phyloP scores from a whole-genome alignment of 2,113 vertebrate genomes.

The Channa argus region DNA sequence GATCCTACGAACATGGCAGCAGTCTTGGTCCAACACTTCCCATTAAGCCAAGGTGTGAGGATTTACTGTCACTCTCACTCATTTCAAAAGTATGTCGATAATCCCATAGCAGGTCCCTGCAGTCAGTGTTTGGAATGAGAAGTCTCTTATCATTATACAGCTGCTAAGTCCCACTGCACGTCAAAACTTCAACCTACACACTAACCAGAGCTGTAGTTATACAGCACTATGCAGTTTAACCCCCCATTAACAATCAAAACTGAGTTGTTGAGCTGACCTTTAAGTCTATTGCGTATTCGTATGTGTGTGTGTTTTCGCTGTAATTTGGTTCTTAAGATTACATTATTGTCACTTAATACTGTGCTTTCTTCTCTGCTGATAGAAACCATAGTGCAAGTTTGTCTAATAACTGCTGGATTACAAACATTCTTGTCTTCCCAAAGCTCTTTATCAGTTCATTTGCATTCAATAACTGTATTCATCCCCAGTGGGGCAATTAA shows the following conservation, averaged over 20 bases:
- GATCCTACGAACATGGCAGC: conserved; percentile 46
- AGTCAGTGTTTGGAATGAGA: conserved; percentile 33
- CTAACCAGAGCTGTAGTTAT: conserved; percentile 7
- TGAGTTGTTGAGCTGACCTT: conserved; percentile 11
- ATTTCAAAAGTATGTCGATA: conserved; percentile 64
- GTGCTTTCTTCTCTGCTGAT: conserved; percentile 32
- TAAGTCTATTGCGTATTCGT: background rate
- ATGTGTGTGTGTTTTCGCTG: background rate
- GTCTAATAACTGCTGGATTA: conserved; percentile 3
- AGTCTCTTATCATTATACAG: conserved; percentile 43
- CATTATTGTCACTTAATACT: conserved; percentile 21
- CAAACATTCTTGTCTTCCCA: conserved; percentile 24
- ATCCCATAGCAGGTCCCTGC: conserved; percentile 49
- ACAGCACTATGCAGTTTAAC: conserved; percentile 15
- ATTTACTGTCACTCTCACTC: conserved; percentile 69
- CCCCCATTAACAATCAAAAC: conserved; percentile 18
- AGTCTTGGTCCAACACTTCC: conserved; percentile 55
- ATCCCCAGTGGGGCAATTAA: conserved; percentile 20
- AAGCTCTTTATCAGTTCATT: conserved; percentile 32
- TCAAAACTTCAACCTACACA: background rate
- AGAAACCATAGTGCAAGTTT: conserved; percentile 13
- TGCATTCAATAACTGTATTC: conserved; percentile 23
- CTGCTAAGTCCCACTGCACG: conserved; percentile 29
- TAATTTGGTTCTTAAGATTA: conserved; percentile 46
- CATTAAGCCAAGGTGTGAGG: conserved; percentile 62